Base-by-base conservation (phyloP, 2,113 vertebrate species). In the Nesoenas mayeri region DNA sequence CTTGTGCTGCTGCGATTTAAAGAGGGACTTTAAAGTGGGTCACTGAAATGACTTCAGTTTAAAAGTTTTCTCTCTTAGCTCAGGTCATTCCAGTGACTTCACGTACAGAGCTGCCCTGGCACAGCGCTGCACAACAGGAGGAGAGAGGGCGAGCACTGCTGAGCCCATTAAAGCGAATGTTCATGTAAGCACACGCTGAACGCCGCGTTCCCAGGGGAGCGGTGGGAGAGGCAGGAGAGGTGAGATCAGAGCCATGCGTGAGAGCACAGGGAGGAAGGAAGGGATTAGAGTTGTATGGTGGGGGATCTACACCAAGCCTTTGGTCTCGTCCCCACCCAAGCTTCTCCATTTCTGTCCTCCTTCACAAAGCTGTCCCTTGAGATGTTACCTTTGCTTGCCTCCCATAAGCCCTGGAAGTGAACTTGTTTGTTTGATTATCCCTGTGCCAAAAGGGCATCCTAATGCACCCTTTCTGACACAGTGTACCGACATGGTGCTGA, bases 201-300 rank as follows among this genome's bases (percentile, higher is more conserved):
- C 26, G 32, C 86, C 79, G 86, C 53, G 91, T 95, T 97, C 77
- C 73, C 15, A 4, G 53, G 86, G 72, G 83, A 86, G 78, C 44
- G 75, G 77, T 60, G 95, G 94, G 95, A 95, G 73, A 93, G 72
- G 77, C 94, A 83, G 91, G 79, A 91, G 92, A 91, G 79, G 91
- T 80, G 94, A 95, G 87, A 70, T 96, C 96, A 94, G 84, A 91
- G 78, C 80, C 65, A 53, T 58, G 57, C 66, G 11, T 85, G 87
- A 91, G 58, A 95, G 73, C 89, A 42, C 4, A 79, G 89, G 91
- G 92, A 91, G 94, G 84, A 92, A 94, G 87, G 34, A 92, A 78
- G 42, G 74, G 87, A 93, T 96, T 94, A 95, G 44, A 53, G 24
- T 16, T 93, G n/a, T 51, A 7, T n/a, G 29, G 58, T 75, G 93